phyloP scores from a whole-genome alignment of 2,113 vertebrate species.

The Odobenus rosmarus region DNA sequence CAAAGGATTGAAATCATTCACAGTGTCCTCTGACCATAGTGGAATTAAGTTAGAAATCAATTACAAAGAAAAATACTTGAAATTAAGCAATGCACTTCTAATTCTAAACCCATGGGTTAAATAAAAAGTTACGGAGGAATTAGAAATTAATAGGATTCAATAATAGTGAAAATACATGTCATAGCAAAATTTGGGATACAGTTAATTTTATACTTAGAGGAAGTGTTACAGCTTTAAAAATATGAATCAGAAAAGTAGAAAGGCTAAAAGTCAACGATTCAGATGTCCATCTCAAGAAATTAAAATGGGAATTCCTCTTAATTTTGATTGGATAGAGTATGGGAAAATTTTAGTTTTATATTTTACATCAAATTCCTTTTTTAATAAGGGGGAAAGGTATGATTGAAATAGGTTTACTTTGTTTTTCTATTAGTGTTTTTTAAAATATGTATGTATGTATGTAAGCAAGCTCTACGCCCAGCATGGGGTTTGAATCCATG shows the following conservation, averaged over 20 bases:
- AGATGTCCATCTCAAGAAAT: not conserved
- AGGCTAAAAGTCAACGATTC: not conserved
- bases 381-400: not conserved
- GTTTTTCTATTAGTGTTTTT: not conserved
- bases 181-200: not conserved
- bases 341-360: not conserved
- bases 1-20: not conserved
- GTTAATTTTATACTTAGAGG: not conserved
- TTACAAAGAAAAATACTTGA: not conserved
- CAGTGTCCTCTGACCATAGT: not conserved
- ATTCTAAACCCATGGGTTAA: not conserved
- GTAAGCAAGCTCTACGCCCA: not conserved
- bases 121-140: not conserved
- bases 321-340: not conserved
- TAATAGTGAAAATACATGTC: not conserved
- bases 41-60: not conserved
- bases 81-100: not conserved
- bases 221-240: not conserved
- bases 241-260: not conserved
- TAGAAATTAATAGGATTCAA: conserved; percentile 19
- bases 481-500: not conserved
- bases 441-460: not conserved
- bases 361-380: conserved; percentile 22
- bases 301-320: not conserved
- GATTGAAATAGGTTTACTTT: not conserved